These are phyloP conservation scores for Tribolium castaneum DNA, from an alignment of 1,140 invertebrate genomes.

Conservation along the genomic window DNA sequence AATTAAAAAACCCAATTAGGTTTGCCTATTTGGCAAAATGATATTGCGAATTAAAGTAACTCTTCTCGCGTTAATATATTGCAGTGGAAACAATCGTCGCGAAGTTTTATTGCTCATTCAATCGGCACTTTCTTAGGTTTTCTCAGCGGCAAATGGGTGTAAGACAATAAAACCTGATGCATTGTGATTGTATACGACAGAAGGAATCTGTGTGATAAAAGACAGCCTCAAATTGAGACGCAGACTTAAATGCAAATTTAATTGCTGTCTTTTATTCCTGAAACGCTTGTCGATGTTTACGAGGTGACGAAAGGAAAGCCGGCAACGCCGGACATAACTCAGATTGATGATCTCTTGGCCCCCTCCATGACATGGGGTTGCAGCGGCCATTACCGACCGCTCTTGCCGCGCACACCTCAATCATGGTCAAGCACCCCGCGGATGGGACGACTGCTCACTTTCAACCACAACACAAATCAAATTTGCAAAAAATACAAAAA, in stretches of 20 bases:
- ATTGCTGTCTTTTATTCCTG: constrained; percentile 38
- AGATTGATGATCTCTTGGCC: constrained; percentile 27
- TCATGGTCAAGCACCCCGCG: neutral
- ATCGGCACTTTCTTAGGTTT: constrained; percentile 64
- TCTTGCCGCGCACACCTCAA: neutral
- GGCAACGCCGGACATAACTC: constrained; percentile 42
- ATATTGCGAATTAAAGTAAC: constrained; percentile 58
- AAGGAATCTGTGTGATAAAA: constrained; percentile 59
- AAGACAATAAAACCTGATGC: constrained; percentile 64
- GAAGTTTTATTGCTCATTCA: constrained; percentile 63
- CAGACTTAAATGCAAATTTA: constrained; percentile 58
- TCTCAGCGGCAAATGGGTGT: constrained; percentile 61
- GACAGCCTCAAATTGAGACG: constrained; percentile 58
- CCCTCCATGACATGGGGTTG: constrained; percentile 41
- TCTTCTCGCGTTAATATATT: constrained; percentile 60
- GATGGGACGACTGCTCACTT: neutral
- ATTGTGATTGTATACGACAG: constrained; percentile 64
- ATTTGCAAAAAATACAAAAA: too few relatives aligned
- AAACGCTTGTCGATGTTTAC: constrained; percentile 13
- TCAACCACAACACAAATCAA: neutral
- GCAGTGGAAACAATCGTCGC: constrained; percentile 61
- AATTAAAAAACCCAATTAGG: constrained; percentile 58
- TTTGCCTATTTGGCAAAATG: constrained; percentile 45
- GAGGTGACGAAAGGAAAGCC: constrained; percentile 28
- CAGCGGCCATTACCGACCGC: constrained; percentile 35